Evolutionary conservation across 2,797 vertebrate species (phyloP).

Genomic region (Cossypha polioptera): DNA sequence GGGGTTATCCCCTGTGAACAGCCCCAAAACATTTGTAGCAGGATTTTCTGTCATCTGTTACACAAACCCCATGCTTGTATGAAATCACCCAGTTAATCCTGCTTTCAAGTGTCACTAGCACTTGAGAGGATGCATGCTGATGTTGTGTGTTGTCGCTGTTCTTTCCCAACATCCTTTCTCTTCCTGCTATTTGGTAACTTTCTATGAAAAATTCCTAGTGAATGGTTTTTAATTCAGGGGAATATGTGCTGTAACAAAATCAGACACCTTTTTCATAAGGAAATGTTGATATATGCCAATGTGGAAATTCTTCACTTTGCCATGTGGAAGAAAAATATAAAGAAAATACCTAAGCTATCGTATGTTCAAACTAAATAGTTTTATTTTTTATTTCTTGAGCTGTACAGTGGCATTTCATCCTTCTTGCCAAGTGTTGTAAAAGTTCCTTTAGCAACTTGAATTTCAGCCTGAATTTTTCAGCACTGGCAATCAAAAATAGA

Average conservation of each 20-base stretch:
- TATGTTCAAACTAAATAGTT: background rate
- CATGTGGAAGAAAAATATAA: background rate
- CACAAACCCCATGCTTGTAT: background rate
- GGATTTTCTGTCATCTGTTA: background rate
- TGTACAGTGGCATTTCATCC: slow-evolving; percentile 47
- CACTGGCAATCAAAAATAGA: slow-evolving; percentile 15
- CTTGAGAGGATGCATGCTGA: background rate
- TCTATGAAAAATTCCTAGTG: background rate
- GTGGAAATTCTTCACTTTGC: background rate
- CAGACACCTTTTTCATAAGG: background rate
- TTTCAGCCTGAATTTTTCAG: slow-evolving; percentile 43
- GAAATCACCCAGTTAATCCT: background rate
- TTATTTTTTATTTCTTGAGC: slow-evolving; percentile 28
- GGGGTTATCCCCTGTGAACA: background rate
- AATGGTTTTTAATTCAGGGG: background rate
- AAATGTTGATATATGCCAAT: background rate
- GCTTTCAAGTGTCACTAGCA: background rate
- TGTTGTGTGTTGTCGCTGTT: background rate
- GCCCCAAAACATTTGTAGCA: background rate
- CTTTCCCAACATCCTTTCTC: background rate
- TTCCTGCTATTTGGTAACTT: background rate
- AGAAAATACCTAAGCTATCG: background rate
- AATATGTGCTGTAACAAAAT: background rate
- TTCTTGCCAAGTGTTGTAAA: slow-evolving; percentile 29
- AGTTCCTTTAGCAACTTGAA: slow-evolving; percentile 32